These are phyloP conservation scores for Drosophila sproati DNA, from an alignment of 1,140 invertebrate species.

Conservation along the genomic window DNA sequence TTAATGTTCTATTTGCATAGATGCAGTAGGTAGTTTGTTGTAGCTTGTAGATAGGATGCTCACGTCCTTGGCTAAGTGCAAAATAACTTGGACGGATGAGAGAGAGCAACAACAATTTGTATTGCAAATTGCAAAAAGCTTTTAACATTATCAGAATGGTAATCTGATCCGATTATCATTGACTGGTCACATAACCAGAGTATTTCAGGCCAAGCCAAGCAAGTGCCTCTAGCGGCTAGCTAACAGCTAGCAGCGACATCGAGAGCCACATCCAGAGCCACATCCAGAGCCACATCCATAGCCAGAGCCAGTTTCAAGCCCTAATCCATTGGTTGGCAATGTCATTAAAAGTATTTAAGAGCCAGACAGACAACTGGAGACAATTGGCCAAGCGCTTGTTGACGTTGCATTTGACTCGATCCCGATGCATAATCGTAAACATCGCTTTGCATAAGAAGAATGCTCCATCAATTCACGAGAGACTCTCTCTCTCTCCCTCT, in stretches of 20 bases:
- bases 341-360: slow-evolving; percentile 79
- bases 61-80: slow-evolving; percentile 60
- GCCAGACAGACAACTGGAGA: slow-evolving; percentile 43
- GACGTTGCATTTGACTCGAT: slow-evolving; percentile 47
- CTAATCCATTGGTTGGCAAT: slow-evolving; percentile 65
- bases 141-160: slow-evolving; percentile 74
- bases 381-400: slow-evolving; percentile 48
- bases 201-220: slow-evolving; percentile 22
- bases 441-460: slow-evolving; percentile 84
- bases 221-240: slow-evolving; percentile 8
- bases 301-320: slow-evolving; percentile 42
- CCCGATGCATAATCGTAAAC: slow-evolving; percentile 76
- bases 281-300: too few species aligned
- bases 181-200: slow-evolving; percentile 60
- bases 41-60: background rate
- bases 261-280: slow-evolving; percentile 10
- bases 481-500: background rate
- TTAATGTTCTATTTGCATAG: slow-evolving; percentile 38
- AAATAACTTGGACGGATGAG: slow-evolving; percentile 43
- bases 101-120: slow-evolving; percentile 70
- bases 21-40: too few species aligned
- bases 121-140: slow-evolving; percentile 80
- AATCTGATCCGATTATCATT: slow-evolving; percentile 82
- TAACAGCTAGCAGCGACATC: too few species aligned
- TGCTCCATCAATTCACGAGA: slow-evolving; percentile 77